Percentiles rank a stretch among this genome's conserved stretches.
These are phyloP conservation scores for Stichopus chloronotus DNA, from an alignment of 35 echinoderm and acorn worm species.

Conservation along the genomic window DNA sequence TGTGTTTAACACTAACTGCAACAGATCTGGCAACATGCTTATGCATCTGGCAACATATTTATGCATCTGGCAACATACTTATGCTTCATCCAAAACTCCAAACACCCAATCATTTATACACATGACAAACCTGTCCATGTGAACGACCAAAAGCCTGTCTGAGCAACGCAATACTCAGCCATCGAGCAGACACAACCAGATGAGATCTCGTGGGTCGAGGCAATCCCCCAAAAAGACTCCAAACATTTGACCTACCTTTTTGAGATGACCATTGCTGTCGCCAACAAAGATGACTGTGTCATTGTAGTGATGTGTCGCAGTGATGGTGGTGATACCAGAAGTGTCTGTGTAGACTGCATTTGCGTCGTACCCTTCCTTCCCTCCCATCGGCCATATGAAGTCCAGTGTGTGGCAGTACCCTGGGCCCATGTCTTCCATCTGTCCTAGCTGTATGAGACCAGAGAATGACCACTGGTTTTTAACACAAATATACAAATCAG, in stretches of 20 bases:
- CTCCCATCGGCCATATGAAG: slow-evolving; percentile 69
- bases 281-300: slow-evolving; percentile 82
- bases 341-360: slow-evolving; percentile 66
- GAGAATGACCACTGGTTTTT: background rate
- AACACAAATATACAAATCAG: no score
- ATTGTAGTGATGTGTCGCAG: slow-evolving; percentile 56
- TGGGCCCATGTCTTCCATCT: slow-evolving; percentile 22
- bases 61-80: no score
- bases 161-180: no score
- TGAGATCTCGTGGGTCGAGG: no score
- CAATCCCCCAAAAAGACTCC: background rate
- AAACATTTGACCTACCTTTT: slow-evolving; percentile 63
- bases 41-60: no score
- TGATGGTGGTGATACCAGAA: slow-evolving; percentile 61
- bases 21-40: no score
- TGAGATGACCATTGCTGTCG: slow-evolving; percentile 69
- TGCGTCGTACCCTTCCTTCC: slow-evolving; percentile 41
- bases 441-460: background rate
- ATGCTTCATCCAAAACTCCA: no score
- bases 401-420: slow-evolving; percentile 76
- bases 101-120: no score
- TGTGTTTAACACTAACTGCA: no score
- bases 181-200: no score
- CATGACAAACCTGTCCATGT: no score
- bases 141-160: no score